phyloP scores from a whole-genome alignment of 2,797 vertebrate genomes.

The Aphelocoma californica region DNA sequence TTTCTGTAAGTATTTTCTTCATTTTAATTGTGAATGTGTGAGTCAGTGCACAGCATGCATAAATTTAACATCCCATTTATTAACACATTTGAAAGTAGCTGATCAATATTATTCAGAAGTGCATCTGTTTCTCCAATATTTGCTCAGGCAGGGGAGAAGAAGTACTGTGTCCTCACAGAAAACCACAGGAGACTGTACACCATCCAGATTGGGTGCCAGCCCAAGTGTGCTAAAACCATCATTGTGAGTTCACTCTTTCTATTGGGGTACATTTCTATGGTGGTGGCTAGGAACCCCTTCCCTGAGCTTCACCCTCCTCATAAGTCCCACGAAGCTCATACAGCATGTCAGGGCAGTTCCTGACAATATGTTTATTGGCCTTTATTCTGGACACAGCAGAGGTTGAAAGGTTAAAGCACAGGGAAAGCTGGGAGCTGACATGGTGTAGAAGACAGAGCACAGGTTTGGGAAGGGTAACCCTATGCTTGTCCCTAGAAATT shows the following conservation, averaged over 20 bases:
- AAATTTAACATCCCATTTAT: neutral
- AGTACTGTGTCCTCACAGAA: conserved; percentile 73
- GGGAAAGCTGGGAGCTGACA: neutral
- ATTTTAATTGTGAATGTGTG: neutral
- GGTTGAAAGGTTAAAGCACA: neutral
- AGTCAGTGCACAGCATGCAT: neutral
- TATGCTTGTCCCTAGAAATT: neutral
- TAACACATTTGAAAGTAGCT: neutral
- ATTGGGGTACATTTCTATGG: neutral
- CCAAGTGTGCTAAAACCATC: conserved; percentile 70
- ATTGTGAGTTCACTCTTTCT: conserved; percentile 73
- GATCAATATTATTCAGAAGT: neutral
- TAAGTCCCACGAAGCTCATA: neutral
- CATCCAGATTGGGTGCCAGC: conserved; percentile 78
- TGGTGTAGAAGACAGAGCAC: neutral
- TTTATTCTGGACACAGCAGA: neutral
- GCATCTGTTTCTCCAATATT: neutral
- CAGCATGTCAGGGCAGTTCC: fast-evolving
- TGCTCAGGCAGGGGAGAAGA: conserved; percentile 65
- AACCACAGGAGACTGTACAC: conserved; percentile 57
- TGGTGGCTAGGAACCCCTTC: neutral
- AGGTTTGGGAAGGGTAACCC: neutral
- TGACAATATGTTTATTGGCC: neutral
- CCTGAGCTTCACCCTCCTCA: neutral
- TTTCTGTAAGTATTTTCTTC: neutral